phyloP scores from a whole-genome alignment of 2,113 vertebrate species.

The Calyptomena viridis region DNA sequence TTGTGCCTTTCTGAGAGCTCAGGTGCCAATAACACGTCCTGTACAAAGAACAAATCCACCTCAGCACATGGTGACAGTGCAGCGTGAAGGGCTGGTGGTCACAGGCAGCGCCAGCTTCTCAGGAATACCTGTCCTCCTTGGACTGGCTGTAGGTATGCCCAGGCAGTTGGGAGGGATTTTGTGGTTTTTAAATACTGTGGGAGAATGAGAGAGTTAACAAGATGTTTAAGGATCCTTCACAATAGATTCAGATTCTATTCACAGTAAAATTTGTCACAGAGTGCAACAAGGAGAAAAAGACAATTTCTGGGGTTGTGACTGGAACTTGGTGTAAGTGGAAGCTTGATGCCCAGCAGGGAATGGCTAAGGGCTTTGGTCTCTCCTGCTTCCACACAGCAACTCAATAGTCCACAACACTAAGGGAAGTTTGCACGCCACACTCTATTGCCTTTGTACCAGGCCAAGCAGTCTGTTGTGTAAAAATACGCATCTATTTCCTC shows the following conservation, averaged over 20 bases:
- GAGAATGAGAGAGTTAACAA: neutral
- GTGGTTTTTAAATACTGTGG: neutral
- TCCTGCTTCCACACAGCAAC: neutral
- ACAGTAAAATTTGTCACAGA: neutral
- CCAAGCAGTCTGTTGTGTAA: neutral
- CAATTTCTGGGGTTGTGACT: neutral
- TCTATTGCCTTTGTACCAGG: neutral
- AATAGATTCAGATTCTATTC: neutral
- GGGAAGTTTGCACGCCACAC: neutral
- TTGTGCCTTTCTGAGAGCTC: neutral
- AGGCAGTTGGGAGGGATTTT: rapidly evolving
- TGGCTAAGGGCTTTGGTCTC: neutral
- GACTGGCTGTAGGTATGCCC: neutral
- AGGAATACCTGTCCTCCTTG: neutral
- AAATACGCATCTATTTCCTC: neutral
- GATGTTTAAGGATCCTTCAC: neutral
- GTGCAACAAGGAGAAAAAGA: neutral
- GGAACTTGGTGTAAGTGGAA: neutral
- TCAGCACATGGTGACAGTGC: rapidly evolving
- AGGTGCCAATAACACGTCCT: neutral
- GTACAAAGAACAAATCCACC: neutral
- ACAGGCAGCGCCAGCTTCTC: neutral
- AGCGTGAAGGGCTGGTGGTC: neutral
- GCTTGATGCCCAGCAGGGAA: neutral
- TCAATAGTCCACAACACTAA: neutral